phyloP scores from a whole-genome alignment of 2,113 vertebrate species.

The Puma concolor region DNA sequence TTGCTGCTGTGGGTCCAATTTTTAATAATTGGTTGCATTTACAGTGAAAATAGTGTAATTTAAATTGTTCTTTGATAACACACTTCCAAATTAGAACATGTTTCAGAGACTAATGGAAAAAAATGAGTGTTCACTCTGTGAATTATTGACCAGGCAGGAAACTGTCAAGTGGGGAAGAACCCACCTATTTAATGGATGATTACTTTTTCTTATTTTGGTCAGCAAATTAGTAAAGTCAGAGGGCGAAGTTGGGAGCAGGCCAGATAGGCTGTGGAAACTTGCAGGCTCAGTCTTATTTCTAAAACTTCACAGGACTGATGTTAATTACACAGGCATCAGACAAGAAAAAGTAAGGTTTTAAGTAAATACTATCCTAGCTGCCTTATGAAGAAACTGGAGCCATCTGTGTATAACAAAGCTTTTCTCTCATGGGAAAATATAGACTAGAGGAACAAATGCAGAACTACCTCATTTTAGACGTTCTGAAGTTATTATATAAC shows the following conservation, averaged over 20 bases:
- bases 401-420: not conserved
- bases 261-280: not conserved
- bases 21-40: slow-evolving; percentile 64
- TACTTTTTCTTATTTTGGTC: slow-evolving; percentile 55
- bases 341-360: not conserved
- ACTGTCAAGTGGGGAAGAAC: not conserved
- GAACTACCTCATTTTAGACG: not conserved
- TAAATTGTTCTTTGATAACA: slow-evolving; percentile 63
- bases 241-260: not conserved
- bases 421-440: not conserved
- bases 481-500: not conserved
- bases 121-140: slow-evolving; percentile 8
- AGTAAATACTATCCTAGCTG: not conserved
- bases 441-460: not conserved
- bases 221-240: slow-evolving; percentile 44
- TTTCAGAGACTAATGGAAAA: slow-evolving; percentile 52
- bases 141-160: not conserved
- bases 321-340: slow-evolving; percentile 12
- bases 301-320: not conserved
- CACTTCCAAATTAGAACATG: slow-evolving; percentile 61
- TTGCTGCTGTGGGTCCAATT: not conserved
- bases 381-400: not conserved
- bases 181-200: slow-evolving; percentile 33
- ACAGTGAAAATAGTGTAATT: slow-evolving; percentile 44
- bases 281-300: not conserved